Evolutionary conservation across 2,888 invertebrate genomes (phyloP).

Genomic region (Caenorhabditis virilis): DNA sequence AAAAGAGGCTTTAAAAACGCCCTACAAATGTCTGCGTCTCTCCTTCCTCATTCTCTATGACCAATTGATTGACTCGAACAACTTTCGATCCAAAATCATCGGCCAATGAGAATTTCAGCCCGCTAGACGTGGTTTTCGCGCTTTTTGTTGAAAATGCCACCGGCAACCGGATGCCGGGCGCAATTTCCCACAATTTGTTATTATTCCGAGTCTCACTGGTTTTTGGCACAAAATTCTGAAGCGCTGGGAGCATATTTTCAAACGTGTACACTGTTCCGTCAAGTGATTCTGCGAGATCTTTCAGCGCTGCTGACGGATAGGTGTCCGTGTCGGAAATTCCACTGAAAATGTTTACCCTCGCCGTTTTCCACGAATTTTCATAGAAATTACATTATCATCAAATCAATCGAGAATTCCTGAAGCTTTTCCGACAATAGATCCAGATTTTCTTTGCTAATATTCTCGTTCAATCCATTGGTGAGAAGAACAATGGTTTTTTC

Average conservation of each 20-base stretch:
- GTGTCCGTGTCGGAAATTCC: constrained; percentile 13
- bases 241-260: constrained; percentile 1
- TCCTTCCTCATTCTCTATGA: constrained; percentile 7
- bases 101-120: constrained; percentile 24
- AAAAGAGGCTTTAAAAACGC: too few species aligned
- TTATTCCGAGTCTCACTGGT: not conserved
- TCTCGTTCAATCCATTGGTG: not conserved
- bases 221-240: constrained; percentile 2
- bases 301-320: constrained; percentile 6
- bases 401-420: too few species aligned
- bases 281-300: constrained; percentile 1
- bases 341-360: constrained; percentile 1
- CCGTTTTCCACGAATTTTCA: not conserved
- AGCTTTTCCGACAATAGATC: too few species aligned
- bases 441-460: too few species aligned
- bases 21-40: constrained; percentile 8
- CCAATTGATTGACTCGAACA: constrained; percentile 17
- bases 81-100: constrained; percentile 17
- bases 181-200: constrained; percentile 8
- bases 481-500: not conserved
- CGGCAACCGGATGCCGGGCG: constrained; percentile 30
- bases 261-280: constrained; percentile 13
- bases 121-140: constrained; percentile 18
- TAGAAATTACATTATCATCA: not conserved
- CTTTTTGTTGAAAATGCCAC: constrained; percentile 30